These are phyloP conservation scores for Temnothorax longispinosus DNA, from an alignment of 1,140 invertebrate species.

Conservation along the genomic window DNA sequence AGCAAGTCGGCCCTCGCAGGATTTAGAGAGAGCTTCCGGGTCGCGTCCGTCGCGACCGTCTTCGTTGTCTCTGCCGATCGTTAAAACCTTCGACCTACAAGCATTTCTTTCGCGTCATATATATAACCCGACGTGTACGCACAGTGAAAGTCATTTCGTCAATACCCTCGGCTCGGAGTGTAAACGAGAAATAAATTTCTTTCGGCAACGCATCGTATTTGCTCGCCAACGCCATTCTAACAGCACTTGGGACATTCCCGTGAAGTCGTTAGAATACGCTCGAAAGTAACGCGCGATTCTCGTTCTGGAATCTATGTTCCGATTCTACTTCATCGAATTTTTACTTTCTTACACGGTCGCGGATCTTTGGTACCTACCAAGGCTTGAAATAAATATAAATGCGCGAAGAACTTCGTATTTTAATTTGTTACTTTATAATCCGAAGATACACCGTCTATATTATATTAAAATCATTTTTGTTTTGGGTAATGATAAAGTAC, in stretches of 20 bases:
- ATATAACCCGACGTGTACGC: constrained; percentile 9
- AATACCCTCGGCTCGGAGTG: background rate
- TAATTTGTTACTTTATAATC: background rate
- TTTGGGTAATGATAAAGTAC: background rate
- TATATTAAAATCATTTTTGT: background rate
- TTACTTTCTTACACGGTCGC: no score
- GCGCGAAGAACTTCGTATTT: background rate
- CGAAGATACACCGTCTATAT: no score
- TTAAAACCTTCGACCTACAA: constrained; percentile 45
- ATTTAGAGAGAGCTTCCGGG: constrained; percentile 42
- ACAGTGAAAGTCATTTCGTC: constrained; percentile 52
- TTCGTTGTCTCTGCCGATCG: background rate
- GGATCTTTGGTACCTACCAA: background rate
- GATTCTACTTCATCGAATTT: background rate
- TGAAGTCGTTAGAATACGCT: constrained; percentile 15
- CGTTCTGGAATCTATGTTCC: background rate
- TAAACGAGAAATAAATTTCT: constrained; percentile 22
- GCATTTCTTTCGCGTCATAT: constrained; percentile 9
- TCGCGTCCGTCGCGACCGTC: background rate
- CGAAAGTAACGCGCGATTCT: background rate
- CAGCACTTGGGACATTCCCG: background rate
- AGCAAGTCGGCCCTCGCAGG: background rate
- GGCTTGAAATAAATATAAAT: background rate
- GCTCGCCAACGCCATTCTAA: background rate
- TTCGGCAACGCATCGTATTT: constrained; percentile 1